These are phyloP conservation scores for Hemiscyllium ocellatum DNA, from an alignment of 2,113 vertebrate genomes.

Conservation along the genomic window DNA sequence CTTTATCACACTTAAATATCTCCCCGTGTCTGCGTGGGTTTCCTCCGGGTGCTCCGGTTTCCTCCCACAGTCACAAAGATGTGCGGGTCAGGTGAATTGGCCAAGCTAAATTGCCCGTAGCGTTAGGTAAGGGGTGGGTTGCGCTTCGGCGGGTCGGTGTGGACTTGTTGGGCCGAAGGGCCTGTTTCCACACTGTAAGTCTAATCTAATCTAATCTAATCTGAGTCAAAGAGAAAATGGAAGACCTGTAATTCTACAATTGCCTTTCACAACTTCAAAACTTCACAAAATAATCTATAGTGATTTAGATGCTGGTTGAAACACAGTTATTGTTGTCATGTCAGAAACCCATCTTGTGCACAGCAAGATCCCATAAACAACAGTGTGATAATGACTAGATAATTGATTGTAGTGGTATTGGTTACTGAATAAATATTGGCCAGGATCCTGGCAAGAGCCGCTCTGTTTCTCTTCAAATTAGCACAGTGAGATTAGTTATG, in stretches of 20 bases:
- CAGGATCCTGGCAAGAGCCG: background rate
- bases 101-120: too few species aligned
- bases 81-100: too few species aligned
- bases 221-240: background rate
- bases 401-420: background rate
- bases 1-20: background rate
- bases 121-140: too few species aligned
- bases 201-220: too few species aligned
- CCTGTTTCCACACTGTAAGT: too few species aligned
- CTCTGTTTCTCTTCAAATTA: background rate
- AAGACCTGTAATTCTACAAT: background rate
- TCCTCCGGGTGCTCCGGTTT: too few species aligned
- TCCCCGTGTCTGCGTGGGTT: too few species aligned
- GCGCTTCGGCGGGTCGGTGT: too few species aligned
- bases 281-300: background rate
- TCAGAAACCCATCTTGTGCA: background rate
- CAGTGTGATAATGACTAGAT: background rate
- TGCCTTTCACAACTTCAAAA: background rate
- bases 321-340: background rate
- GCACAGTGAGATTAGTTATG: background rate
- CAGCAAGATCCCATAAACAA: background rate
- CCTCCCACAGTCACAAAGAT: too few species aligned
- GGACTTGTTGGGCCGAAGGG: too few species aligned
- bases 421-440: background rate
- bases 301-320: background rate